Evolutionary conservation across 2,797 vertebrate species (phyloP).

Genomic region (Takifugu ocellatus): DNA sequence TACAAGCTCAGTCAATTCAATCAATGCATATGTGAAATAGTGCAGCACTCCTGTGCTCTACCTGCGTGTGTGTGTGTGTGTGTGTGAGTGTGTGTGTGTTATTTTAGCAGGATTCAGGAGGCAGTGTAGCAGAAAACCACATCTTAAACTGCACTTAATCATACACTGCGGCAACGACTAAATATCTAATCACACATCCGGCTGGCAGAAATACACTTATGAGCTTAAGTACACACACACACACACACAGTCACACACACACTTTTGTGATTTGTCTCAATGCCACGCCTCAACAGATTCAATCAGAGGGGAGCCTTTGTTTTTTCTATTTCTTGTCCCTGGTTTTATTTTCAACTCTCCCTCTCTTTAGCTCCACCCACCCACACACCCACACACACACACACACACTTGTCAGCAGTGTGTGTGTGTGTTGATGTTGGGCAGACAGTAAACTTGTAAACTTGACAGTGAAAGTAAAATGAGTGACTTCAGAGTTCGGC

Average conservation of each 20-base stretch:
- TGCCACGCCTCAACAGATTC: constrained; percentile 78
- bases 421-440: too few relatives aligned
- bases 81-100: constrained; percentile 27
- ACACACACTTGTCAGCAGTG: constrained; percentile 5
- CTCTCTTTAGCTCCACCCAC: constrained; percentile 2
- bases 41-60: constrained; percentile 28
- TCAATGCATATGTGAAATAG: constrained; percentile 19
- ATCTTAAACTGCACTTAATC: constrained; percentile 67
- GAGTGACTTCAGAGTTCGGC: constrained; percentile 16
- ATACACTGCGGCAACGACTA: constrained; percentile 65
- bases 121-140: constrained; percentile 52
- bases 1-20: constrained; percentile 15
- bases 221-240: constrained; percentile 13
- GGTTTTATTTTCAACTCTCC: constrained; percentile 53
- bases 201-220: constrained; percentile 56
- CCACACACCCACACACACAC: constrained; percentile 15
- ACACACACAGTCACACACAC: constrained; percentile 21
- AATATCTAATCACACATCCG: constrained; percentile 64
- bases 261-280: constrained; percentile 72
- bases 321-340: constrained; percentile 54
- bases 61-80: constrained; percentile 25
- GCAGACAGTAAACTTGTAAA: too few relatives aligned
- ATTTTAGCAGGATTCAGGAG: constrained; percentile 48
- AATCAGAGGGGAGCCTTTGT: constrained; percentile 72
- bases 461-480: too few relatives aligned